A percentile compares a stretch with the other conserved stretches of the same genome.
Evolutionary conservation across 2,888 invertebrate species (phyloP).

Genomic region (Conops quadrifasciatus): DNA sequence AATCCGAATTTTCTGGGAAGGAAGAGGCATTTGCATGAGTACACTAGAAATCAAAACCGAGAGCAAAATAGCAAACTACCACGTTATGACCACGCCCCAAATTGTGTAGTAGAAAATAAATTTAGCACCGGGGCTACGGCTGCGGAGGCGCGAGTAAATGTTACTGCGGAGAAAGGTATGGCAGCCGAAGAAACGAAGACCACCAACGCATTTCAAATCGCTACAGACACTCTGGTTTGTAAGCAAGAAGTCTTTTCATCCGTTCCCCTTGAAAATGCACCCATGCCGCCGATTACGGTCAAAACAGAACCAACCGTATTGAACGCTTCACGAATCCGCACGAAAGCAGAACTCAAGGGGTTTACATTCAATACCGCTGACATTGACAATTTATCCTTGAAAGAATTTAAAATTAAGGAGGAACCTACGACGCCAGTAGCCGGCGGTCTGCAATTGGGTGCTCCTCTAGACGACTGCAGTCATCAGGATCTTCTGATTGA

Average conservation of each 20-base stretch:
- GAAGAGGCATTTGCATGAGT: conserved; percentile 58
- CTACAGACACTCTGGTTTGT: conserved; percentile 38
- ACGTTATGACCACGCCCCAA: conserved; percentile 39
- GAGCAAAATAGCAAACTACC: conserved; percentile 46
- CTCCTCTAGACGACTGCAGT: conserved; percentile 45
- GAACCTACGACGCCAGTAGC: conserved; percentile 40
- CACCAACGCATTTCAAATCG: conserved; percentile 18
- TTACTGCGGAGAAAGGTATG: conserved; percentile 29
- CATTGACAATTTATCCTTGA: conserved; percentile 42
- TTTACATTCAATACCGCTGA: conserved; percentile 53
- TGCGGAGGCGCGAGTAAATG: background rate
- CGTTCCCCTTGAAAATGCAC: background rate
- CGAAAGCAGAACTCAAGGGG: conserved; percentile 85
- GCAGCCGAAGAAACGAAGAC: conserved; percentile 23
- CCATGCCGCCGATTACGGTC: background rate
- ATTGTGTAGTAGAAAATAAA: conserved; percentile 20
- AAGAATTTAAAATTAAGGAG: conserved; percentile 40
- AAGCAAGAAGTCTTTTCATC: conserved; percentile 47
- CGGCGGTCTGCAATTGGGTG: no score
- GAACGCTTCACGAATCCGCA: conserved; percentile 78
- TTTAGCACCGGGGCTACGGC: background rate
- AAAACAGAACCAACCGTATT: conserved; percentile 68
- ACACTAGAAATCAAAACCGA: conserved; percentile 41
- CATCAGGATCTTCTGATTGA: conserved; percentile 49
- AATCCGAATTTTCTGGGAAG: conserved; percentile 57